Base-by-base conservation (phyloP, 2,797 vertebrate genomes). In the Rhinella marina region DNA sequence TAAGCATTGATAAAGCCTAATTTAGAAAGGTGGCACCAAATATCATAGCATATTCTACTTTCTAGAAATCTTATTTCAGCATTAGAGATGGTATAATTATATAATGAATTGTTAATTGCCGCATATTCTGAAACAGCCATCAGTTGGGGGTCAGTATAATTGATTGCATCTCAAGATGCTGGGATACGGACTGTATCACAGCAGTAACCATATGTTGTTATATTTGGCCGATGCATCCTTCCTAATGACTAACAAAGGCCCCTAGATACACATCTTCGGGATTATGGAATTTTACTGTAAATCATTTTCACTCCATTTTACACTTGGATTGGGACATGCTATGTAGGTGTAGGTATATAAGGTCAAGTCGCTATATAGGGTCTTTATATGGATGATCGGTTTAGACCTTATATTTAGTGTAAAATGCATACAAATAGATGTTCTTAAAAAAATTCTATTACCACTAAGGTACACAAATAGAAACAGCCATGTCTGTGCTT, bases 171-270 rank as follows among this genome's bases (percentile, higher is more conserved):
- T 52, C 27, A 16, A 27, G 59, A 50, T n/a, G 13, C 61, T 19
- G 11, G 19, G 79, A 81, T 66, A 82, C 21, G 59, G 77, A 57
- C 52, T 79, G 77, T 59, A 79, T 72, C 77, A 66, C 59, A 68
- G 80, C 61, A 66, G 64, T 66, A 48, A 25, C 61, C 61, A 66
- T 82, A 66, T 82, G 61, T 68, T 82, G 61, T 82, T 82, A 23
- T 82, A 25, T 82, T 66, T 81, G 32, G 62, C 61, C n/a, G n/a
- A 25, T n/a, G 41, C 2, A 52, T 81, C 41, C 41, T 68, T 52
- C 48, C 23, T 68, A 68, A 82, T 82, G 80, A 48, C 23, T 66
- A 66, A 27, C 48, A 52, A 17, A 66, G n/a, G 23, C 50, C 62
- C 61, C 61, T 52, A 52, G 62, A 14, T 52, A 23, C 41, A 82